Base-by-base conservation (phyloP, 2,888 invertebrate species). In the Volucella bombylans region DNA sequence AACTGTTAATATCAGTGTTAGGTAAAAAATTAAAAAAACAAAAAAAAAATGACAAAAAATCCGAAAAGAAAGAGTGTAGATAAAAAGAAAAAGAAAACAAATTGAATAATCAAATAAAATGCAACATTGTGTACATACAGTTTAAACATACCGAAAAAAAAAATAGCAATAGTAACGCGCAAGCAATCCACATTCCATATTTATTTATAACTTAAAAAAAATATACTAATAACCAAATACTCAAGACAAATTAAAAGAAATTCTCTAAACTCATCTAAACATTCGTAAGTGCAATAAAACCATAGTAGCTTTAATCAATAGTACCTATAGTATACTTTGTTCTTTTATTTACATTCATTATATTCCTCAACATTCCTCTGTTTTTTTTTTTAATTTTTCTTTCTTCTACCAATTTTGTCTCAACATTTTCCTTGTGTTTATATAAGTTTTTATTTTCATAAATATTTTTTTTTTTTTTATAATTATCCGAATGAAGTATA, bases 221-320 rank as follows among this genome's bases (percentile, higher is more conserved):
- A 31, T 52, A 59, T 38, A 43, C 4, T 18, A 59, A 47, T 31
- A 54, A 43, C 55, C 31, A 76, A 76, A 64, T 61, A 76, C 55
- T 72, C 80, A 80, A 80, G 59, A 39, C 71, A 67, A 76, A 59
- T 68, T 31, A 6, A 6, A 31, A 31, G 47, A 71, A 61, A 69
- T 77, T 71, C 71, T 61, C 43, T 12, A 57, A 23, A 59, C 61
- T 15, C 8, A 47, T 76, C 61, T 59, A 64, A 82, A 77, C 72
- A 78, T 82, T 86, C 71, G 67, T 67, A 82, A 82, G 86, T 86
- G 86, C 86, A 86, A 86, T 86, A 86, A 76, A 82, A 77, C 72
- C 82, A 86, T 31, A 73, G 64, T 73, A 86, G 86, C 86, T 86
- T 86, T 86, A 86, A 86, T 72, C 82, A 77, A 86, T 86, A 86